A percentile compares a stretch with the other conserved stretches of the same genome.
Evolutionary conservation across 2,113 vertebrate genomes (phyloP).

Genomic region (Ellobius talpinus): DNA sequence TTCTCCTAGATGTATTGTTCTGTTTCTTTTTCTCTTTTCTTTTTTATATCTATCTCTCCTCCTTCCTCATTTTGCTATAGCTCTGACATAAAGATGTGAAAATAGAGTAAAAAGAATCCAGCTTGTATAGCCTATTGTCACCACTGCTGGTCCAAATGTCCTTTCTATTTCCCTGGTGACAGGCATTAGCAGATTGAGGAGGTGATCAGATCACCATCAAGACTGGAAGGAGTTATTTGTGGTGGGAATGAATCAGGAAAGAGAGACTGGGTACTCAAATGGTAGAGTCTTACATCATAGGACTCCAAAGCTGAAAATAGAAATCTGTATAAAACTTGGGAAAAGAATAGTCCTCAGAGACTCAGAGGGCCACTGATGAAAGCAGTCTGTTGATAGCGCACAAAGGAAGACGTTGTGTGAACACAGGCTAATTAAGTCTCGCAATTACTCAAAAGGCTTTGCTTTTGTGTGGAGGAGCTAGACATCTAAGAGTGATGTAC

Average conservation of each 20-base stretch:
- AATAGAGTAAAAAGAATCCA: neutral
- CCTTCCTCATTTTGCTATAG: neutral
- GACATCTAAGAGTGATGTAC: constrained; percentile 70
- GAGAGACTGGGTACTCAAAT: neutral
- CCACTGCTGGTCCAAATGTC: constrained; percentile 14
- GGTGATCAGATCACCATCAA: constrained; percentile 42
- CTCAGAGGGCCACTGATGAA: constrained; percentile 63
- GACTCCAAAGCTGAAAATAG: constrained; percentile 58
- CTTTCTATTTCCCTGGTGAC: neutral
- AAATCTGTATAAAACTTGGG: constrained; percentile 64
- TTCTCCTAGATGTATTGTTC: no score
- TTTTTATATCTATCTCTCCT: neutral
- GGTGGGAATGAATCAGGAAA: constrained; percentile 27
- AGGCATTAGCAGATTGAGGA: neutral
- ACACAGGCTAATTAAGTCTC: constrained; percentile 76
- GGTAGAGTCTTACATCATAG: constrained; percentile 60
- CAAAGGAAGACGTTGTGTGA: constrained; percentile 76
- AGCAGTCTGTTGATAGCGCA: constrained; percentile 76
- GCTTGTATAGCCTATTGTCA: neutral
- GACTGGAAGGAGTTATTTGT: neutral
- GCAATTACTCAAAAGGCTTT: constrained; percentile 76
- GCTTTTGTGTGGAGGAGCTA: constrained; percentile 57
- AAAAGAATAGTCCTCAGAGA: constrained; percentile 71
- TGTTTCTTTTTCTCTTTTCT: neutral
- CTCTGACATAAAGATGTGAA: neutral